Evolutionary conservation across 2,113 vertebrate genomes (phyloP).

Genomic region (Sturnira hondurensis): DNA sequence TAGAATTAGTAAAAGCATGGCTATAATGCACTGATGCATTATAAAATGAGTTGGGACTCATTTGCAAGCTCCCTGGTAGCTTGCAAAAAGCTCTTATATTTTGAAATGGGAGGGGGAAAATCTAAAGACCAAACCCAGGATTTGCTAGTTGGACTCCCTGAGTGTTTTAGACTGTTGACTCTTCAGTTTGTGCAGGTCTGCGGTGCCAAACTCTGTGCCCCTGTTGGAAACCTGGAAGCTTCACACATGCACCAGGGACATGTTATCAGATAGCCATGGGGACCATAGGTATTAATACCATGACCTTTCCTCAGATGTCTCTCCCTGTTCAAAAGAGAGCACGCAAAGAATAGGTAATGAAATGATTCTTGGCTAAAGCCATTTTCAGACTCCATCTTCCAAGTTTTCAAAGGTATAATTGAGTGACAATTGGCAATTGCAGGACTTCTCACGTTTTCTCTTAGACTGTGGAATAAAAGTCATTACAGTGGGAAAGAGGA

Average conservation of each 20-base stretch:
- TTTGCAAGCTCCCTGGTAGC: background rate
- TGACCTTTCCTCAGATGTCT: background rate
- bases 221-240: background rate
- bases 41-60: no score
- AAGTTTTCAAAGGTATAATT: background rate
- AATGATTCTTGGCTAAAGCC: background rate
- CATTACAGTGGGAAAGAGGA: background rate
- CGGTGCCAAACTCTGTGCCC: background rate
- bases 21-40: no score
- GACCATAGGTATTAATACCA: no score
- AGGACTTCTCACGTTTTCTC: background rate
- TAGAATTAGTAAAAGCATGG: background rate
- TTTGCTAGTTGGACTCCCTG: background rate
- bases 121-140: background rate
- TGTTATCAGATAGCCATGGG: background rate
- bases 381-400: background rate
- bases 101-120: background rate
- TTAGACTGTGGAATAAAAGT: background rate
- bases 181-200: background rate
- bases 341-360: background rate
- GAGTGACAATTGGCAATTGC: background rate
- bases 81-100: background rate
- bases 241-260: background rate
- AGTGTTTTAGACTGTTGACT: background rate
- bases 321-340: background rate